phyloP scores from a whole-genome alignment of 1,140 invertebrate genomes.

The Formica exsecta region DNA sequence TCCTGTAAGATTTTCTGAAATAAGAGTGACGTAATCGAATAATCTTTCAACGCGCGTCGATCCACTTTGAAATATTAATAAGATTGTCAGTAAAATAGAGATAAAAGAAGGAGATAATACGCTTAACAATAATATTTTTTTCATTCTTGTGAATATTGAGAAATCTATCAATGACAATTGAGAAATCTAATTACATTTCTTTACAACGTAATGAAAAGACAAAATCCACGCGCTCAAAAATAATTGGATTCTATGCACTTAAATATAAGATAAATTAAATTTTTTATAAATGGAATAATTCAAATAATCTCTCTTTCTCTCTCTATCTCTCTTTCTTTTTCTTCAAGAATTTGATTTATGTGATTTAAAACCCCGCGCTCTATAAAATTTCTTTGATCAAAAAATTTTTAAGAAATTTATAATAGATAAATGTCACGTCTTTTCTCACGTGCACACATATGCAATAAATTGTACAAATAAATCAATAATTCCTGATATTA shows the following conservation, averaged over 20 bases:
- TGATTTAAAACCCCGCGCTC: not conserved
- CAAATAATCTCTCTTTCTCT: no score
- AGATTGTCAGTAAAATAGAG: conserved; percentile 11
- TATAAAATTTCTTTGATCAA: not conserved
- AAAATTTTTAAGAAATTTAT: not conserved
- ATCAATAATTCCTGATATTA: not conserved
- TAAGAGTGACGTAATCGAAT: conserved; percentile 35
- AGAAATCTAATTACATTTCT: not conserved
- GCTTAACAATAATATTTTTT: not conserved
- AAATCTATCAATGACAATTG: not conserved
- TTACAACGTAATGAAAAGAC: not conserved
- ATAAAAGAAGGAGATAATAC: not conserved
- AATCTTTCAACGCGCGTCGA: not conserved
- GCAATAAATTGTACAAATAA: conserved; percentile 9
- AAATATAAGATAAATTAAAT: not conserved
- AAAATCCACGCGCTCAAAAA: not conserved
- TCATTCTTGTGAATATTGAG: not conserved
- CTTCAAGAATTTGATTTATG: not conserved
- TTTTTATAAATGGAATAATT: conserved; percentile 4
- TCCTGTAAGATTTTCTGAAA: conserved; percentile 88
- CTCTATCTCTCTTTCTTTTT: no score
- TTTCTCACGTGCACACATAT: not conserved
- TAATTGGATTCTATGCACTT: not conserved
- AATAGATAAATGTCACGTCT: not conserved
- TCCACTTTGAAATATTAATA: conserved; percentile 4